Evolutionary conservation across 2,888 invertebrate genomes (phyloP).

Genomic region (Raillietiella orientalis): DNA sequence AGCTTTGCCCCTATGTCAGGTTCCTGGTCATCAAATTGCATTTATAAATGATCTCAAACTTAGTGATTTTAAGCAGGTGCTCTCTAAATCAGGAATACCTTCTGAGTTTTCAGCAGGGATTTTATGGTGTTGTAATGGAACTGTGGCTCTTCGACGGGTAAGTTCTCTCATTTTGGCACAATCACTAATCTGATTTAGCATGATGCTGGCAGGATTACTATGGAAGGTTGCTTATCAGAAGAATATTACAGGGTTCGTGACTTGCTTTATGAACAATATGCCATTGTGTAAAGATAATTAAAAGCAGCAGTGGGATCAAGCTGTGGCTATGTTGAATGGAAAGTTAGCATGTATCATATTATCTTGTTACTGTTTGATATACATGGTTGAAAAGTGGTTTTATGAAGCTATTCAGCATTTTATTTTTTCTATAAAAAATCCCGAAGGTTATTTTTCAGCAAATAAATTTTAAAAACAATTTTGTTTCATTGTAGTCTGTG

Average conservation of each 20-base stretch:
- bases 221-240: conserved; percentile 77
- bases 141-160: conserved; percentile 56
- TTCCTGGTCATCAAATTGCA: conserved; percentile 39
- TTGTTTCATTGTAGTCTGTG: too few species aligned
- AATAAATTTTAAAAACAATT: too few species aligned
- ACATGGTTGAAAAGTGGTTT: too few species aligned
- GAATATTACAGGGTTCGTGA: conserved; percentile 82
- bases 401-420: too few species aligned
- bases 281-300: conserved; percentile 71
- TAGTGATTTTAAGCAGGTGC: conserved; percentile 55
- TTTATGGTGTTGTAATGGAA: conserved; percentile 69
- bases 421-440: too few species aligned
- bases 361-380: too few species aligned
- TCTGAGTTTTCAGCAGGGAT: conserved; percentile 75
- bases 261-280: conserved; percentile 79
- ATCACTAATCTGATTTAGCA: conserved; percentile 22
- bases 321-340: too few species aligned
- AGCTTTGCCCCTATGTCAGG: conserved; percentile 11
- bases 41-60: conserved; percentile 77
- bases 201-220: conserved; percentile 60
- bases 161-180: conserved; percentile 8
- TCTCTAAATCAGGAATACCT: conserved; percentile 33
- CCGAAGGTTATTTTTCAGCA: too few species aligned
- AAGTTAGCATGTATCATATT: too few species aligned
- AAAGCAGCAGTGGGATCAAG: too few species aligned